Evolutionary conservation across 2,113 vertebrate species (phyloP).

Genomic region (Xyliphius kryptos): DNA sequence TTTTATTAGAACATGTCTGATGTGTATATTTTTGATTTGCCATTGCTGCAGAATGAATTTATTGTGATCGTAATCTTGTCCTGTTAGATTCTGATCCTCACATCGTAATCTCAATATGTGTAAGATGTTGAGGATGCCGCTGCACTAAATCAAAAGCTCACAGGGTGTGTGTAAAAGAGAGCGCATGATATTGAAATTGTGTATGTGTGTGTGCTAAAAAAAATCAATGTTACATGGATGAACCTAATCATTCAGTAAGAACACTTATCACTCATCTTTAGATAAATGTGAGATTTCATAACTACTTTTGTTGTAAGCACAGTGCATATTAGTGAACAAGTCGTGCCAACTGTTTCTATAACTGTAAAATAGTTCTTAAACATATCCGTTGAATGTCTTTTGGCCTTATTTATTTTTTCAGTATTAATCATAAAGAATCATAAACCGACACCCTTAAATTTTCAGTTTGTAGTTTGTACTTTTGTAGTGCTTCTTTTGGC

Average conservation of each 20-base stretch:
- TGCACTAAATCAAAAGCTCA: conserved; percentile 35
- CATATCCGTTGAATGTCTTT: conserved; percentile 48
- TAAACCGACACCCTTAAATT: conserved; percentile 5
- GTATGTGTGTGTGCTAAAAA: conserved; percentile 1
- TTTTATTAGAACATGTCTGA: too few species aligned
- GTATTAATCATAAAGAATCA: conserved; percentile 14
- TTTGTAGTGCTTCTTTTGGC: background rate
- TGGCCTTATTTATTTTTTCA: conserved; percentile 66
- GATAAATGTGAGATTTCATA: conserved; percentile 52
- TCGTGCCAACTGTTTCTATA: conserved; percentile 56
- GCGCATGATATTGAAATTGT: background rate
- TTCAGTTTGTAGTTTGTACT: conserved; percentile 1
- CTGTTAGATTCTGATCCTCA: too few species aligned
- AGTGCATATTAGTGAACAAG: conserved; percentile 50
- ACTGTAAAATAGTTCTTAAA: conserved; percentile 55
- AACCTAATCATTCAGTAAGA: conserved; percentile 34
- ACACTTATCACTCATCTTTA: conserved; percentile 30
- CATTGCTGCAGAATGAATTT: too few species aligned
- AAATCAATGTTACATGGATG: background rate
- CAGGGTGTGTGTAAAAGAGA: conserved; percentile 21
- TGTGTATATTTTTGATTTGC: too few species aligned
- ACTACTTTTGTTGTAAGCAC: conserved; percentile 40
- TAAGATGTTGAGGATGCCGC: conserved; percentile 35
- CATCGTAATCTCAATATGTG: conserved; percentile 35
- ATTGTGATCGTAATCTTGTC: too few species aligned